A percentile compares a stretch with the other conserved stretches of the same genome.
Evolutionary conservation across 2,888 invertebrate species (phyloP).

Genomic region (Bombylius major): DNA sequence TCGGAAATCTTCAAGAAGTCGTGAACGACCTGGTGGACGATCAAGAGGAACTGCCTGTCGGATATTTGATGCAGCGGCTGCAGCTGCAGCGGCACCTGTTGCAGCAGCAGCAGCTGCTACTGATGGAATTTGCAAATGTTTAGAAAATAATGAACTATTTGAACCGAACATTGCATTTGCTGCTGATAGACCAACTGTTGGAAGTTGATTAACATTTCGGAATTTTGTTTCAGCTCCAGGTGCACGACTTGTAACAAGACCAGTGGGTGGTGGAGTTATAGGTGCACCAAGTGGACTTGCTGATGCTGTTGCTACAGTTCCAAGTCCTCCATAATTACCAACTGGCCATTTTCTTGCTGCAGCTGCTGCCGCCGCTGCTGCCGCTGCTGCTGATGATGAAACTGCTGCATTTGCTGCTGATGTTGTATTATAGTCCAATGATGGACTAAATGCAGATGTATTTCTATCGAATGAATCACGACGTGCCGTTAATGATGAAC

Average conservation of each 20-base stretch:
- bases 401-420: slow-evolving; percentile 33
- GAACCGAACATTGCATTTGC: slow-evolving; percentile 56
- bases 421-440: slow-evolving; percentile 50
- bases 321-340: slow-evolving; percentile 30
- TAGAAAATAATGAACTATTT: slow-evolving; percentile 62
- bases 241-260: slow-evolving; percentile 54
- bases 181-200: slow-evolving; percentile 25
- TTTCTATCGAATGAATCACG: slow-evolving; percentile 69
- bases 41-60: slow-evolving; percentile 22
- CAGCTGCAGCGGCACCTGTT: slow-evolving; percentile 49
- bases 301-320: slow-evolving; percentile 28
- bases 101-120: slow-evolving; percentile 26
- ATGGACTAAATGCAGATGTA: slow-evolving; percentile 63
- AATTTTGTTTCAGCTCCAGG: slow-evolving; percentile 87
- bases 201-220: slow-evolving; percentile 46
- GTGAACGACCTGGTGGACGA: slow-evolving; percentile 62
- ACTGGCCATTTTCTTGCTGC: slow-evolving; percentile 43
- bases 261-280: slow-evolving; percentile 54
- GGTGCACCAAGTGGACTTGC: slow-evolving; percentile 44
- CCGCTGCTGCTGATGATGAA: slow-evolving; percentile 31
- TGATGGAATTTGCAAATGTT: slow-evolving; percentile 36
- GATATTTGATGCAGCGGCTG: slow-evolving; percentile 35
- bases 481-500: slow-evolving; percentile 52
- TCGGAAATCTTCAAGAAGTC: slow-evolving; percentile 90
- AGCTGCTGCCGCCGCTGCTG: slow-evolving; percentile 23